A percentile compares a stretch with the other conserved stretches of the same genome.
Evolutionary conservation across 2,113 vertebrate species (phyloP).

Genomic region (Litocranius walleri): DNA sequence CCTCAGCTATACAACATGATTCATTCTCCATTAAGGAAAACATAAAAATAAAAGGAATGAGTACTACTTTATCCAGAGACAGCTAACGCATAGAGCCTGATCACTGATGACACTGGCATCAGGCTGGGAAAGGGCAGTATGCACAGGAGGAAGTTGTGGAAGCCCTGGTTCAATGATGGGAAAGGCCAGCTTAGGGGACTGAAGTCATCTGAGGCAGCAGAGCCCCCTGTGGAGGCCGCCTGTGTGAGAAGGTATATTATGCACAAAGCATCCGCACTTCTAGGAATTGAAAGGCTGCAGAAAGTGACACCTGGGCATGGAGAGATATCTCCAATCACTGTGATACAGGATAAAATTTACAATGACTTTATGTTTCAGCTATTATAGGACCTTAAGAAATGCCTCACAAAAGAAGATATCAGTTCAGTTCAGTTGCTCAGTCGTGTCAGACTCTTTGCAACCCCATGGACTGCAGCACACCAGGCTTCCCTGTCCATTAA

Average conservation of each 20-base stretch:
- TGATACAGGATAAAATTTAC: background rate
- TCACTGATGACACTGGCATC: fast-evolving
- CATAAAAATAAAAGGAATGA: background rate
- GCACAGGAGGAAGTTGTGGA: background rate
- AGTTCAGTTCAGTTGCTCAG: background rate
- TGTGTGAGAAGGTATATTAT: fast-evolving
- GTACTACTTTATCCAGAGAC: background rate
- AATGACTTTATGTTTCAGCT: background rate
- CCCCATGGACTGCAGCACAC: background rate
- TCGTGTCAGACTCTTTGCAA: background rate
- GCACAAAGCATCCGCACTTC: background rate
- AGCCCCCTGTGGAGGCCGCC: background rate
- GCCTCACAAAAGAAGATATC: background rate
- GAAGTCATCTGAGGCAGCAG: too few species aligned
- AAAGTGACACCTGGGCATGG: background rate
- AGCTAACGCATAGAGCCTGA: background rate
- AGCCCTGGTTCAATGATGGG: background rate
- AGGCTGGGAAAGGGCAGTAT: background rate
- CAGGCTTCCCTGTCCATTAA: background rate
- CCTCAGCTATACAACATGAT: background rate
- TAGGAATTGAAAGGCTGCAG: background rate
- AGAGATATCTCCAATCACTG: background rate
- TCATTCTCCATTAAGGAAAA: background rate
- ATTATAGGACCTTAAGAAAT: background rate
- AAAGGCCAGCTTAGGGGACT: background rate